Base-by-base conservation (phyloP, 2,888 invertebrate species). In the Euzophera pinguis region DNA sequence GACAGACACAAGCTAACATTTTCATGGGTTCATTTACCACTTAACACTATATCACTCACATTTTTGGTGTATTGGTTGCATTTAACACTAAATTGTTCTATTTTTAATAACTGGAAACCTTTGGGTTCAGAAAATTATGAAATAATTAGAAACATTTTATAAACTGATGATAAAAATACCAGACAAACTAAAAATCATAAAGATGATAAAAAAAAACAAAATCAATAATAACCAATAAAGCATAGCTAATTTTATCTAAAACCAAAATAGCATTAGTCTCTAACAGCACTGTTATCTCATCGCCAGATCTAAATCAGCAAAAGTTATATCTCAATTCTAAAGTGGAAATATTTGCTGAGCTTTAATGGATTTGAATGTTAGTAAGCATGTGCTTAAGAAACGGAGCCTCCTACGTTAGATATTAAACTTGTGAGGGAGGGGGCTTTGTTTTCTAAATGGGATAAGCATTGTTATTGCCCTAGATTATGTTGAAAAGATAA, bases 1-100 rank as follows among this genome's bases (percentile, higher is more conserved):
- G 93, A 78, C 93, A 93, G 64, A 93, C 93, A 85, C 93, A 93
- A 71, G 93, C 93, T 87, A 93, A 86, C 93, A 93, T 93, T 82
- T 86, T 91, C 64, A 78, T 73, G 61, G 56, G 55, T 65, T 78
- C 83, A 80, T 78, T 55, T 58, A 61, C 67, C 65, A 69, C 67
- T 69, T 78, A 75, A 62, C 61, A 75, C 75, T 79, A 73, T 69
- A 78, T 78, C 77, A 81, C 77, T 79, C 63, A 74, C 77, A 83
- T 80, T 69, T 63, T 78, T 78, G 73, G 65, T 79, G 72, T 66
- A 60, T 60, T 50, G 22, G 45, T 57, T 47, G 65, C 53, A 52
- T 53, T n/a, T 45, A 50, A 45, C 47, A 55, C 42, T 53, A 47
- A 51, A 22, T 13, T 32, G 13, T 29, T 16, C 9, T 29, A 16